Evolutionary conservation across 2,113 vertebrate genomes (phyloP).

Genomic region (Heterotilapia buettikoferi): DNA sequence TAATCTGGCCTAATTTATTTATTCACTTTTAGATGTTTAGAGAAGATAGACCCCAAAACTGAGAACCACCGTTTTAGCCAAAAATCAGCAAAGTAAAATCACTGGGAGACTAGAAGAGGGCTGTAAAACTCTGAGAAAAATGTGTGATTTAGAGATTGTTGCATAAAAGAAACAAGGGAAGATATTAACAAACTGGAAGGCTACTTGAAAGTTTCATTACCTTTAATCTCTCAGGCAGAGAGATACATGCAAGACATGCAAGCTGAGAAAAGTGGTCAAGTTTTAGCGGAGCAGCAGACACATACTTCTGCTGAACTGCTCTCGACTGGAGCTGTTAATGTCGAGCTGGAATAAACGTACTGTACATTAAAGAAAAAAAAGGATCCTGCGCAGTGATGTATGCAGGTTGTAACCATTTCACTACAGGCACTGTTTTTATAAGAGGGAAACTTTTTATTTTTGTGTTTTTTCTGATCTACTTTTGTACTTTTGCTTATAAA

Average conservation of each 20-base stretch:
- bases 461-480: background rate
- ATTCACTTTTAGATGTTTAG: background rate
- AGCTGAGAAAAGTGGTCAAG: background rate
- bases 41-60: background rate
- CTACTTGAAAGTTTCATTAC: background rate
- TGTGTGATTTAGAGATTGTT: background rate
- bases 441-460: background rate
- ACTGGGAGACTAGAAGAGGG: background rate
- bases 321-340: background rate
- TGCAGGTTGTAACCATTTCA: background rate
- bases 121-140: background rate
- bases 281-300: background rate
- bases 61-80: background rate
- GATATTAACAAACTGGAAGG: background rate
- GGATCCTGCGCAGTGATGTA: background rate
- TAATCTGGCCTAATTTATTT: background rate
- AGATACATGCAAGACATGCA: background rate
- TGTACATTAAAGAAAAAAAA: background rate
- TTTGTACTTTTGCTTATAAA: background rate
- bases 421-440: background rate
- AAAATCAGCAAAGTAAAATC: background rate
- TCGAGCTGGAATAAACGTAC: background rate
- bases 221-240: background rate
- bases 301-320: background rate
- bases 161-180: background rate